phyloP scores from a whole-genome alignment of 1,140 invertebrate species.

The Coptotermes formosanus region DNA sequence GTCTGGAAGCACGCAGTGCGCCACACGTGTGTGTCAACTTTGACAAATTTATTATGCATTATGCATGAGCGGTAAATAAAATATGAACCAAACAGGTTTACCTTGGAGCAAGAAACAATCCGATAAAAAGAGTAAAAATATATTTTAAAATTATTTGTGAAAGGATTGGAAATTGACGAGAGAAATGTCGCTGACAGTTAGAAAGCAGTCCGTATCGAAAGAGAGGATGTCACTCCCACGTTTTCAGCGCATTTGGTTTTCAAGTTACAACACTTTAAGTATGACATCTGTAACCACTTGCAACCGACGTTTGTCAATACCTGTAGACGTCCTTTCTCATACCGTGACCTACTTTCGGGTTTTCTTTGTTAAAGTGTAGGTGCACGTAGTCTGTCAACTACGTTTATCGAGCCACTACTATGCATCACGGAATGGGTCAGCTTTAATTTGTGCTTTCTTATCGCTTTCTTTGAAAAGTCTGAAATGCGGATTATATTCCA shows the following conservation, averaged over 20 bases:
- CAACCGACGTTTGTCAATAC: neutral
- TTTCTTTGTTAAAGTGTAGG: neutral
- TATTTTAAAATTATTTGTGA: no score
- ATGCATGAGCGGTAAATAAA: no score
- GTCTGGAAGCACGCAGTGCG: no score
- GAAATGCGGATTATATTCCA: neutral
- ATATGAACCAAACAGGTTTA: no score
- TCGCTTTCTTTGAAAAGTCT: neutral
- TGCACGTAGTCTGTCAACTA: neutral
- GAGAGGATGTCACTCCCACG: neutral
- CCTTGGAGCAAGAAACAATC: no score
- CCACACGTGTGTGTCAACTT: no score
- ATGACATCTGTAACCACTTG: slow-evolving; percentile 2
- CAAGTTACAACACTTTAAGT: neutral
- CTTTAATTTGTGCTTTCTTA: neutral
- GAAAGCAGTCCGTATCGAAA: neutral
- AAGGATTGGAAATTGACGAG: neutral
- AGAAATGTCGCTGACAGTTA: neutral
- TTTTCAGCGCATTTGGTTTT: neutral
- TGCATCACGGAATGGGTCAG: neutral
- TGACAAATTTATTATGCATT: no score
- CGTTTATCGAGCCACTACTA: neutral
- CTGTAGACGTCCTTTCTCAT: neutral
- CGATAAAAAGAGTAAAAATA: no score
- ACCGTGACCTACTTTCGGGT: neutral